Base-by-base conservation (phyloP, 2,113 vertebrate species). In the Crocuta crocuta region DNA sequence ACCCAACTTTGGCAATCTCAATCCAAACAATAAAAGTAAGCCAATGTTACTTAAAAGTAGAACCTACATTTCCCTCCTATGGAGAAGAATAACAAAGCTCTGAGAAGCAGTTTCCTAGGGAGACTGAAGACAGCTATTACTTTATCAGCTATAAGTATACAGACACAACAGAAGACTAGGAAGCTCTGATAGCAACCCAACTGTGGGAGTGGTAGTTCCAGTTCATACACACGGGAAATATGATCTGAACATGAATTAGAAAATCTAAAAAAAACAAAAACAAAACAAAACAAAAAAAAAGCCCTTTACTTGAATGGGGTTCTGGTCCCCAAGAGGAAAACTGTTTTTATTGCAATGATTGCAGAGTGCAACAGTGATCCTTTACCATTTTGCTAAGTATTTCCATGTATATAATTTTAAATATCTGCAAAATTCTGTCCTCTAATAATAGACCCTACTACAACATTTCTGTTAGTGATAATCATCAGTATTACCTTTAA, bases 401-500 rank as follows among this genome's bases (percentile, higher is more conserved):
- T 35, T 11, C 43, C 9, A 82, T 26, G 5, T 45, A 89, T 39
- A 63, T 31, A 65, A 84, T 82, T 89, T 94, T 92, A 91, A 95
- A 85, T 87, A 95, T n/a, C 55, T 91, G n/a, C 13, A 95, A 92
- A 93, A 68, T 91, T 92, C 58, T 86, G 23, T 81, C 91, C 50
- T 81, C 28, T 71, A 70, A 73, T 93, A 74, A 86, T 35, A 68
- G 1, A 92, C 73, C 68, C 45, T 76, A 84, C 66, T 63, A 89
- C 5, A 71, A 74, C 76, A 81, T 45, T 74, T 89, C 35, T 95
- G 31, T 76, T 80, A 71, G 35, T 89, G 33, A 94, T 71, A 66
- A 92, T 33, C 85, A 97, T 65, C 50, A 89, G 73, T 84, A 88
- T 24, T 92, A 94, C n/a, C 48, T 89, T 85, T 76, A 68, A 80